Evolutionary conservation across 2,888 invertebrate genomes (phyloP).

Genomic region (Balanococcus diminutus): DNA sequence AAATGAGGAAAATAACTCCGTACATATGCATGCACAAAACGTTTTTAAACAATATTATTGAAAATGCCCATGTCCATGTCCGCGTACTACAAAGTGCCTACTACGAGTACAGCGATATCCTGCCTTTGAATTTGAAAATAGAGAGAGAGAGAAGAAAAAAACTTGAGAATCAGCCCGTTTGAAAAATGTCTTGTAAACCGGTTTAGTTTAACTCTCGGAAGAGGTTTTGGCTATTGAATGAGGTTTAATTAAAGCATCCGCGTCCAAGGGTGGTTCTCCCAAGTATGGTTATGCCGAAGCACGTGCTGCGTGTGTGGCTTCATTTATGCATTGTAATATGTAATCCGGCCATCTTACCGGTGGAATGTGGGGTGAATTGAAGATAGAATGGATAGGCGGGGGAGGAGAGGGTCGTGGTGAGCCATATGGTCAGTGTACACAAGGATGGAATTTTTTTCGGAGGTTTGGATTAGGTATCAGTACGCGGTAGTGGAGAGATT

Average conservation of each 20-base stretch:
- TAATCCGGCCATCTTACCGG: not conserved
- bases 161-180: not conserved
- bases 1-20: not conserved
- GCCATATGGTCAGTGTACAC: not conserved
- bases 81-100: not conserved
- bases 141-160: not conserved
- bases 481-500: not conserved
- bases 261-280: not conserved
- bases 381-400: not conserved
- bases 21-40: not conserved
- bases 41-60: not conserved
- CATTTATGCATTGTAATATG: not conserved
- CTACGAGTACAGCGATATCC: not conserved
- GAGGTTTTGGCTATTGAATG: not conserved
- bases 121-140: not conserved
- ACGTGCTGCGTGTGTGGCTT: constrained; percentile 20
- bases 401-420: not conserved
- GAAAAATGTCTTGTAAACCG: not conserved
- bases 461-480: not conserved
- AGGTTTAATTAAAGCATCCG: constrained; percentile 5
- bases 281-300: constrained; percentile 15
- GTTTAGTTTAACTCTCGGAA: not conserved
- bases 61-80: not conserved
- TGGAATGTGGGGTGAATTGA: not conserved
- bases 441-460: not conserved